Evolutionary conservation across 2,113 vertebrate genomes (phyloP).

Genomic region (Oxyruncus cristatus): DNA sequence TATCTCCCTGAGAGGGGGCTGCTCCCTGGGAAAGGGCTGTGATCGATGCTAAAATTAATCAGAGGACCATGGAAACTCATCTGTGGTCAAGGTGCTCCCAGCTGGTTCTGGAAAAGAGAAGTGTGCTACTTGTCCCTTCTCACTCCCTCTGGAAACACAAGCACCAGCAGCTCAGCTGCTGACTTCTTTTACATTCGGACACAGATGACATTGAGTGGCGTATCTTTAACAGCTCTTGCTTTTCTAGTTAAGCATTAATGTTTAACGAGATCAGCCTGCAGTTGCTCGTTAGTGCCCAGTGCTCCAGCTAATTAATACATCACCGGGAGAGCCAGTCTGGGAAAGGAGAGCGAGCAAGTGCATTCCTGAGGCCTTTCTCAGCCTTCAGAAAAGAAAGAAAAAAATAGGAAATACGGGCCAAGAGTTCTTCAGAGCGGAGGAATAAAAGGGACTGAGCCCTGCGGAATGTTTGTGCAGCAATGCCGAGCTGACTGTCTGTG

Average conservation of each 20-base stretch:
- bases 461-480: neutral
- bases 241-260: conserved; percentile 77
- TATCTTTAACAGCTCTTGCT: conserved; percentile 59
- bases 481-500: neutral
- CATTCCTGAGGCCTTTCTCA: conserved; percentile 46
- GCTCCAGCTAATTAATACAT: conserved; percentile 65
- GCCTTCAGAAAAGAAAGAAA: neutral
- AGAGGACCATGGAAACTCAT: neutral
- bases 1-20: neutral
- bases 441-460: neutral
- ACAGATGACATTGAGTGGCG: conserved; percentile 46
- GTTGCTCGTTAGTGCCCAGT: conserved; percentile 58
- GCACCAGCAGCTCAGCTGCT: neutral
- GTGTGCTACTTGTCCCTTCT: neutral
- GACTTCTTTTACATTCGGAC: conserved; percentile 37
- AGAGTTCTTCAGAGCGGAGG: neutral
- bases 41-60: neutral
- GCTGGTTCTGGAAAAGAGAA: neutral
- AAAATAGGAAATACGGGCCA: neutral
- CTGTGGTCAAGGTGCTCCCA: neutral
- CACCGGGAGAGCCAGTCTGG: neutral
- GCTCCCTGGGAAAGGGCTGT: neutral
- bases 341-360: conserved; percentile 4
- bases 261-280: conserved; percentile 60
- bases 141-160: neutral